These are phyloP conservation scores for Pipra filicauda DNA, from an alignment of 2,113 vertebrate genomes.

Conservation along the genomic window DNA sequence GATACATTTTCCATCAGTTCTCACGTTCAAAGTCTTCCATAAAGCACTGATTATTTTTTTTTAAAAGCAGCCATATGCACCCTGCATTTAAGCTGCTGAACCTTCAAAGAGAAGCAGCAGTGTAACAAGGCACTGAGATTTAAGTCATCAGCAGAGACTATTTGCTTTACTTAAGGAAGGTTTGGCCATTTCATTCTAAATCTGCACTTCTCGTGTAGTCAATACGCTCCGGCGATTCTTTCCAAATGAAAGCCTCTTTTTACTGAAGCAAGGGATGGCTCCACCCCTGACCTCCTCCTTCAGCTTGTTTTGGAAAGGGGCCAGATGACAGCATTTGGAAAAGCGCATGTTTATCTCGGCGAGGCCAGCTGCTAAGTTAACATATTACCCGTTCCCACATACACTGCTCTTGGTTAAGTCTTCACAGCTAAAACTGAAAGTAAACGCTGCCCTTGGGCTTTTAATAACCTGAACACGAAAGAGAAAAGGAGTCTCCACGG, in stretches of 20 bases:
- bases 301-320: constrained; percentile 63
- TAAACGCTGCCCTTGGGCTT: background rate
- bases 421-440: constrained; percentile 38
- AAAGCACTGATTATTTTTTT: background rate
- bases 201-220: background rate
- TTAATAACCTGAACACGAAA: background rate
- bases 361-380: constrained; percentile 62
- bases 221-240: constrained; percentile 31
- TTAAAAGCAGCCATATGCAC: background rate
- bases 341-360: constrained; percentile 66
- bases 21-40: background rate
- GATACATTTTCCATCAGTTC: background rate
- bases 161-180: background rate
- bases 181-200: background rate
- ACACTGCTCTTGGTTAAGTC: background rate
- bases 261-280: constrained; percentile 40
- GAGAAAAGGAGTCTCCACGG: background rate
- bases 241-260: constrained; percentile 57
- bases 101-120: background rate
- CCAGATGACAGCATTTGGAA: constrained; percentile 72
- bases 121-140: background rate
- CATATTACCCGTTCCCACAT: constrained; percentile 31
- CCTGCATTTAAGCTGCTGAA: background rate
- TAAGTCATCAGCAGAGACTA: background rate
- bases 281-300: constrained; percentile 63